phyloP scores from a whole-genome alignment of 2,888 invertebrate species.

The Tridacna crocea region DNA sequence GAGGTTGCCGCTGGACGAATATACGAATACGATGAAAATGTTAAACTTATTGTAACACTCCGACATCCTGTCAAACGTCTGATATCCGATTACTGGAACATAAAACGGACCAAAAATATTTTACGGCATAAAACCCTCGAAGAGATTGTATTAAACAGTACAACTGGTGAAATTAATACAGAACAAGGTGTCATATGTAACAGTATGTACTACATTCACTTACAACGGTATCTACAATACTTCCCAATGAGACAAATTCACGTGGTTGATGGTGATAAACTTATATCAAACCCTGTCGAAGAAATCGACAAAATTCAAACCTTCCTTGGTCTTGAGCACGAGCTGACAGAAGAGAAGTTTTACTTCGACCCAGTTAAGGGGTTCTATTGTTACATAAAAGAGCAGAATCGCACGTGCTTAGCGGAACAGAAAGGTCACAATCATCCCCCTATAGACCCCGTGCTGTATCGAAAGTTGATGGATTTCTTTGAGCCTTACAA shows the following conservation, averaged over 20 bases:
- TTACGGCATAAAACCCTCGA: not conserved
- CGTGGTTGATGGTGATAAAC: not conserved
- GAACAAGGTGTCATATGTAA: not conserved
- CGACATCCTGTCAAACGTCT: not conserved
- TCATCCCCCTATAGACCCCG: not conserved
- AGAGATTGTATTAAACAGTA: not conserved
- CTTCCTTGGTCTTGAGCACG: constrained; percentile 3
- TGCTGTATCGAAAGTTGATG: not conserved
- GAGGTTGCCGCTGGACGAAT: not conserved
- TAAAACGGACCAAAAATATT: not conserved
- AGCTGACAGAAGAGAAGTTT: not conserved
- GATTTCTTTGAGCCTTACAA: constrained; percentile 1
- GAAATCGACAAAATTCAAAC: not conserved
- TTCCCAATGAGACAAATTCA: not conserved
- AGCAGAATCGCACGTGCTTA: not conserved
- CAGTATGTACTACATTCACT: not conserved
- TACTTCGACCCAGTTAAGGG: not conserved
- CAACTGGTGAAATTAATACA: not conserved
- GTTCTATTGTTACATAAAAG: not conserved
- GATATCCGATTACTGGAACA: not conserved
- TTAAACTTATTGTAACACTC: not conserved
- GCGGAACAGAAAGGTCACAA: not conserved
- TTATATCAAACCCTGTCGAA: not conserved
- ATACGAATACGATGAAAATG: not conserved
- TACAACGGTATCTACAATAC: not conserved